Evolutionary conservation across 2,113 vertebrate genomes (phyloP), one percentile per base, ranked within the genome.

Genomic region (Elachura formosa): DNA sequence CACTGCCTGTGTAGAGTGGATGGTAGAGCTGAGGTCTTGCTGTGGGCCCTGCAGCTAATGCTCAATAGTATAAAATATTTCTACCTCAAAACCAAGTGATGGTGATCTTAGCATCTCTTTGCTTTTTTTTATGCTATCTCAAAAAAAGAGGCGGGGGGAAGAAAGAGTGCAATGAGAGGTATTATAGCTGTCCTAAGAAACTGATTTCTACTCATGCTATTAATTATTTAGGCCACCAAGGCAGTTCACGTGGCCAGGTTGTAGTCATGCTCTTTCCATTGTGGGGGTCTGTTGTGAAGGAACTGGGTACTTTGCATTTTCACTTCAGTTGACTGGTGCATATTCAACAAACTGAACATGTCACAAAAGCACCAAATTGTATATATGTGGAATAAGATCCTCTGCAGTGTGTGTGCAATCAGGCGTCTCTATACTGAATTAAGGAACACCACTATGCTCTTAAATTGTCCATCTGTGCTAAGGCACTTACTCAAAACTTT

Each of bases 171-270:
- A 45, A 6, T 34, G 66, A 61, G 41, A 56, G 14, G 19, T 56
- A 34, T 26, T 66, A 0, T 67, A 38, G 33, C 12, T 90, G 1
- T 55, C 48, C 58, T 81, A 33, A 84, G 87, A 54, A 56, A 0
- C 23, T 63, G 41, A 25, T 43, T 78, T 78, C 22, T 45, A 6
- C 31, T 62, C 51, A 20, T 59, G 83, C 34, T 46, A 59, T 24
- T 46, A 11, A 18, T 67, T 40, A 28, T 29, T 73, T 9, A 15
- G 52, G n/a, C 64, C 62, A 8, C 38, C 14, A 15, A 15, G 48
- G 25, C 49, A 68, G 23, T 58, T 89, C 3, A 12, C 0, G 0
- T 61, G 81, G 38, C 52, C 34, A 68, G 28, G 16, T 51, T 1
- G 0, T 58, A 74, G 48, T 68, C 3, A 0, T 31, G 28, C 8